These are phyloP conservation scores for Jacana jacana DNA, from an alignment of 2,113 vertebrate genomes.

Conservation along the genomic window DNA sequence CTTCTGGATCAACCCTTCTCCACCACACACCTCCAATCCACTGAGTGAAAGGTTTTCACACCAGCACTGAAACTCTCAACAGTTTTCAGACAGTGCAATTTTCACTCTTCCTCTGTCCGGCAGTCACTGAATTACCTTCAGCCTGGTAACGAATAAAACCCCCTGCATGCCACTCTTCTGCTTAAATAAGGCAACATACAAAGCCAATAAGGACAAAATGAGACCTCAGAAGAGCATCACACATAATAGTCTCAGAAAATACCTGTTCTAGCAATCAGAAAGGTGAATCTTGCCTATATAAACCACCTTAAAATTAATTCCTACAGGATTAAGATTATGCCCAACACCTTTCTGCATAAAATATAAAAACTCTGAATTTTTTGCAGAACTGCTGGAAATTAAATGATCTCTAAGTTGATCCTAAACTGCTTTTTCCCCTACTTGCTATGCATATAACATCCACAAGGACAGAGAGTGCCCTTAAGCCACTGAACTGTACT, in stretches of 20 bases:
- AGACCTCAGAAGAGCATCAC: neutral
- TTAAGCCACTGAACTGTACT: neutral
- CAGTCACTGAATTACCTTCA: neutral
- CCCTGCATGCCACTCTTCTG: neutral
- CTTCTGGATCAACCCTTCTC: too few species aligned
- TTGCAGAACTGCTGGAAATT: neutral
- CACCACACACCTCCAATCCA: neutral
- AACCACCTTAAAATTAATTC: neutral
- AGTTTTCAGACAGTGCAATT: neutral
- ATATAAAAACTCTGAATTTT: neutral
- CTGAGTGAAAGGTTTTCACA: neutral
- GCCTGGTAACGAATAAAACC: neutral
- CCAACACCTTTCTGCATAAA: neutral
- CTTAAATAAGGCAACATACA: neutral
- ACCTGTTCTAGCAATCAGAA: neutral
- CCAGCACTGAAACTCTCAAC: neutral
- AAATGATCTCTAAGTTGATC: neutral
- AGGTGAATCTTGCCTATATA: neutral
- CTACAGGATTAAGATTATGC: neutral
- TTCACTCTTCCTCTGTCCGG: neutral
- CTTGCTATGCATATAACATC: neutral
- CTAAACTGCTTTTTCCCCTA: neutral
- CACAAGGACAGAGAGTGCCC: neutral
- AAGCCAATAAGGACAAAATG: neutral
- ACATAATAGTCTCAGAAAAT: neutral